Evolutionary conservation across 2,888 invertebrate species (phyloP).

Genomic region (Eumacrocentrus americanus): DNA sequence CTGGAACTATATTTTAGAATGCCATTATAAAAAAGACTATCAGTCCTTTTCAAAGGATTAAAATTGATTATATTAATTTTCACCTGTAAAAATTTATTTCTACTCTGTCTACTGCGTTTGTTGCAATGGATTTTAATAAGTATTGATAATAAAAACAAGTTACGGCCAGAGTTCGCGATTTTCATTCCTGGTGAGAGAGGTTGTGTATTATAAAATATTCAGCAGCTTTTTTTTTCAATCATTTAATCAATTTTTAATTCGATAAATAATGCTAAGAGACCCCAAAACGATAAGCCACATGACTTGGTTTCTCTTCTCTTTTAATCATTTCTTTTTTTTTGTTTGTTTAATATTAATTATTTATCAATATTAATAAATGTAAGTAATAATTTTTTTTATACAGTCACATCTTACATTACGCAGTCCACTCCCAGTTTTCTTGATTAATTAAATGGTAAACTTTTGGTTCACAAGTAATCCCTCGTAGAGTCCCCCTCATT

Average conservation of each 20-base stretch:
- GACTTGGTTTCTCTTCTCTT: neutral
- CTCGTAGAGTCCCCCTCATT: neutral
- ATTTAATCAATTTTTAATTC: neutral
- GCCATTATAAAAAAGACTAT: too few relatives aligned
- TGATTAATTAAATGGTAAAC: neutral
- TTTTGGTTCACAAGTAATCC: neutral
- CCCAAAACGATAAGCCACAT: neutral
- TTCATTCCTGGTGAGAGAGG: neutral
- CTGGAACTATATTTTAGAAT: too few relatives aligned
- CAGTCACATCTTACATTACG: conserved; percentile 37
- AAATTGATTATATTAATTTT: too few relatives aligned
- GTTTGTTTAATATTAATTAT: conserved; percentile 17
- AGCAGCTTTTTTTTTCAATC: neutral
- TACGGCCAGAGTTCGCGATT: conserved; percentile 16
- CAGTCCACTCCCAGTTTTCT: conserved; percentile 15
- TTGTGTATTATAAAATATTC: neutral
- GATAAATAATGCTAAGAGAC: neutral
- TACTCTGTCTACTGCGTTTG: too few relatives aligned
- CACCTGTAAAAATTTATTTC: too few relatives aligned
- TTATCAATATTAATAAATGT: conserved; percentile 38
- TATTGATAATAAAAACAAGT: conserved; percentile 25
- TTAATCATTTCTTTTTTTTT: neutral
- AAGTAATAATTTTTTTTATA: conserved; percentile 38
- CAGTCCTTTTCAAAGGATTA: too few relatives aligned
- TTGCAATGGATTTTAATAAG: too few relatives aligned